Evolutionary conservation across 2,797 vertebrate genomes (phyloP), one percentile per base, ranked within the genome.

Genomic region (Bryconaethiops microstoma): DNA sequence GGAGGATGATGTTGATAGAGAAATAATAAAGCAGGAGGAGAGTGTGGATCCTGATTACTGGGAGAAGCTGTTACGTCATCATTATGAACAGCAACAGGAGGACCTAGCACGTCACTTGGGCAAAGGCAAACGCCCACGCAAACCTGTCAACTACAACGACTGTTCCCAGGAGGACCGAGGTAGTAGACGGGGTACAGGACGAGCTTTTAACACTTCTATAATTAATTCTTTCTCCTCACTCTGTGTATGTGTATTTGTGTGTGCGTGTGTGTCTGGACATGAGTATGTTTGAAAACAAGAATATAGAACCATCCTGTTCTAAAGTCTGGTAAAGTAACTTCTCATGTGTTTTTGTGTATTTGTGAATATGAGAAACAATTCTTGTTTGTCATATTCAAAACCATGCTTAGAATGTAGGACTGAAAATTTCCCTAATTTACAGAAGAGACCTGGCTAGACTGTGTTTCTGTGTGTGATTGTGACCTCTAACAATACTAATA

Each of bases 111-210:
- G 98, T 77, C 98, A 99, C 86, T 88, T 99, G 92, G 98, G 98
- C 90, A 99, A 99, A 94, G 98, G 98, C 91, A 99, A 99, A 91
- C 92, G 98, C 86, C 98, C 98, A 63, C 96, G 98, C 91, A 99
- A 99, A 94, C 98, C 98, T 65, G 98, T 99, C 85, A 99, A 99
- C 94, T 99, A 99, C 94, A 99, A 99, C 10, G 98, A 99, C 89
- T 97, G 97, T 87, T 98, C 97, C 0, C 98, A 99, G 92, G 98
- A 99, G 94, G 98, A 99, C 89, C 95, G 96, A 96, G 97, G 98
- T 96, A 96, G 95, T 93, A 94, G 95, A 92, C 93, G 92, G 92
- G 93, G 94, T 94, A 94, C 91, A 92, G 92, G 89, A 93, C 90
- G 87, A 86, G 73, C 74, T 91, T 89, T 87, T 91, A 89, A 90